Percentiles rank a stretch among this genome's conserved stretches.
phyloP scores from a whole-genome alignment of 2,888 invertebrate genomes.

The Leptinotarsa rubiginosa region DNA sequence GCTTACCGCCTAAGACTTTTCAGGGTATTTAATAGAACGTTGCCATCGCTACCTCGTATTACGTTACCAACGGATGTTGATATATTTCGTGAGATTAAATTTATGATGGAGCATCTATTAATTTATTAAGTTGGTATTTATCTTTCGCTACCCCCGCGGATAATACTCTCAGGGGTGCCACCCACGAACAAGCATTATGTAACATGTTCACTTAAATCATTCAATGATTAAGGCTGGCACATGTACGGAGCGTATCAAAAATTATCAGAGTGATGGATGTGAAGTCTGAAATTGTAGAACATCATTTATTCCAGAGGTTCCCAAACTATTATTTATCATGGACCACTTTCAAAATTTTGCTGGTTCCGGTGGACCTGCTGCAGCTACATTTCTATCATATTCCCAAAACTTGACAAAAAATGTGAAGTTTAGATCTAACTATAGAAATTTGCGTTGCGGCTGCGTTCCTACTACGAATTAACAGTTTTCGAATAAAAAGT shows the following conservation, averaged over 20 bases:
- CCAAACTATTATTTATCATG: too few relatives aligned
- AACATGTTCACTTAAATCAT: slow-evolving; percentile 22
- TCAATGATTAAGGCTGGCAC: background rate
- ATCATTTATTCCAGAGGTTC: background rate
- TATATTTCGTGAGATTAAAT: slow-evolving; percentile 36
- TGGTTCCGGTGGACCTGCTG: too few relatives aligned
- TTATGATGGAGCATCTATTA: slow-evolving; percentile 39
- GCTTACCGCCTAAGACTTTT: slow-evolving; percentile 34
- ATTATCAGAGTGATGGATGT: slow-evolving; percentile 1
- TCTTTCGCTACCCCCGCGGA: slow-evolving; percentile 40
- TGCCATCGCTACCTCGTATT: slow-evolving; percentile 37
- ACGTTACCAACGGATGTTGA: slow-evolving; percentile 38
- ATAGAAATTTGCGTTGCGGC: too few relatives aligned
- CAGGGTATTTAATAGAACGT: slow-evolving; percentile 24
- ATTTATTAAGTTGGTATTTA: slow-evolving; percentile 45
- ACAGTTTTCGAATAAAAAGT: too few relatives aligned
- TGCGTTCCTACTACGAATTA: too few relatives aligned
- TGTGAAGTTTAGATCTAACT: too few relatives aligned
- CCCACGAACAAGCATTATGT: slow-evolving; percentile 31
- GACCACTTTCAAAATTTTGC: too few relatives aligned
- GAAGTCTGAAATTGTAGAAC: background rate
- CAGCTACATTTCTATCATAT: too few relatives aligned
- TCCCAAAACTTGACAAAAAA: too few relatives aligned
- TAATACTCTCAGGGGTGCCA: slow-evolving; percentile 28
- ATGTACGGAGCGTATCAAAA: slow-evolving; percentile 4